A percentile compares a stretch with the other conserved stretches of the same genome.
These are phyloP conservation scores for Ochropleura leucogaster DNA, from an alignment of 2,888 invertebrate genomes.

Conservation along the genomic window DNA sequence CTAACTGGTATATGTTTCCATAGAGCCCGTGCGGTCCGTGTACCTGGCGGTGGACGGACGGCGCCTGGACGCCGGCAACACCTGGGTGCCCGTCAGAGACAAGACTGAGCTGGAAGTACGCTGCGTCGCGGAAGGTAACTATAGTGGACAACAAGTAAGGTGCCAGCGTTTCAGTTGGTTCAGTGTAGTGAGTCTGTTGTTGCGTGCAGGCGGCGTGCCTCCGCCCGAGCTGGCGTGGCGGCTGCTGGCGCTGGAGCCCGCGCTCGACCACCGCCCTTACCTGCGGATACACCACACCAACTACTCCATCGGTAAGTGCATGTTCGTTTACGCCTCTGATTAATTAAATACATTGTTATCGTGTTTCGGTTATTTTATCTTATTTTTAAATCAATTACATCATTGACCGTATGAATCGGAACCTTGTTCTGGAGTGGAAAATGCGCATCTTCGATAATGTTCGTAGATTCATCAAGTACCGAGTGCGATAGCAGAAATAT, in stretches of 20 bases:
- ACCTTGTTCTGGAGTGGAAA: background rate
- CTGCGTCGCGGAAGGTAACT: conserved; percentile 95
- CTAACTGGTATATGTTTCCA: background rate
- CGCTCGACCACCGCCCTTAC: conserved; percentile 90
- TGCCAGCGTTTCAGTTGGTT: background rate
- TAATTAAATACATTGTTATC: background rate
- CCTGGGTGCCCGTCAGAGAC: conserved; percentile 96
- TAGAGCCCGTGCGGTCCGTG: conserved; percentile 96
- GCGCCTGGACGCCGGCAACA: conserved; percentile 95
- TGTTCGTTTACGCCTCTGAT: background rate
- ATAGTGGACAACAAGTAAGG: background rate
- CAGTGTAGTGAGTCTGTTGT: too few species aligned
- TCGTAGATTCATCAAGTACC: background rate
- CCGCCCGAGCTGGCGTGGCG: conserved; percentile 91
- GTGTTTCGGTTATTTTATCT: background rate
- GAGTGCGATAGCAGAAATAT: background rate
- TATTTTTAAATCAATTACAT: background rate
- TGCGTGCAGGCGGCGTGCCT: conserved; percentile 90
- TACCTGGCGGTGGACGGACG: conserved; percentile 96
- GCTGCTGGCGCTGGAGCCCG: conserved; percentile 87
- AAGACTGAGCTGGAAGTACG: conserved; percentile 95
- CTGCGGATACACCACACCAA: conserved; percentile 90
- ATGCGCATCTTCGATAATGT: background rate
- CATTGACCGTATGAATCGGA: background rate
- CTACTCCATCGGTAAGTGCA: conserved; percentile 80